phyloP scores from a whole-genome alignment of 2,113 vertebrate genomes.

The Percina caprodes region DNA sequence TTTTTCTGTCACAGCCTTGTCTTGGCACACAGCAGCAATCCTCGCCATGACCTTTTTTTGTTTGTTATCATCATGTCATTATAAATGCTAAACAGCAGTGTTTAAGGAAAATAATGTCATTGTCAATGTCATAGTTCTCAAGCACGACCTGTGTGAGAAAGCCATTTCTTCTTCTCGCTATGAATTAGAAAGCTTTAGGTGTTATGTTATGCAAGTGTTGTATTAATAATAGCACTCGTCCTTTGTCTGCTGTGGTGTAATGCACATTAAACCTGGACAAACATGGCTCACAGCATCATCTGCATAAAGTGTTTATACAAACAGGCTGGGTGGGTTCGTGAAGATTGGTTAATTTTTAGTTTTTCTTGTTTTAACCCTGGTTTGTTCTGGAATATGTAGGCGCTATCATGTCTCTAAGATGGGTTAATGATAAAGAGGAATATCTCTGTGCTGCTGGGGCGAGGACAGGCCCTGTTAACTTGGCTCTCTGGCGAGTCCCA shows the following conservation, averaged over 20 bases:
- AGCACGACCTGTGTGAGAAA: not conserved
- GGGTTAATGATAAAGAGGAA: constrained; percentile 76
- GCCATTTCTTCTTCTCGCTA: not conserved
- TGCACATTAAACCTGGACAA: not conserved
- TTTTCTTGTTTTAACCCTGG: constrained; percentile 1
- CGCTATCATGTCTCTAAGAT: constrained; percentile 46
- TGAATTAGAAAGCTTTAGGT: not conserved
- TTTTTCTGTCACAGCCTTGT: not conserved
- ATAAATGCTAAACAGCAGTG: not conserved
- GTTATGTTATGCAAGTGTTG: not conserved
- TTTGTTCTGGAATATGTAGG: constrained; percentile 22
- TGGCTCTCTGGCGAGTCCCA: constrained; percentile 75
- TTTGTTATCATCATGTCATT: not conserved
- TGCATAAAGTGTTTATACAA: not conserved
- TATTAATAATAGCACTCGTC: not conserved
- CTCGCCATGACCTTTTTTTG: not conserved
- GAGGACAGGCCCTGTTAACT: constrained; percentile 82
- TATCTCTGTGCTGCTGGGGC: constrained; percentile 60
- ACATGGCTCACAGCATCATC: constrained; percentile 2
- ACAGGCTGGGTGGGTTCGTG: constrained; percentile 23
- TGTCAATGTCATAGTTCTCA: not conserved
- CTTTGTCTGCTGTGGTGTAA: not conserved
- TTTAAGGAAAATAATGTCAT: not conserved
- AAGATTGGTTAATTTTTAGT: not conserved
- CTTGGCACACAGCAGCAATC: not conserved